Evolutionary conservation across 2,888 invertebrate genomes (phyloP).

Genomic region (Nemurella pictetii): DNA sequence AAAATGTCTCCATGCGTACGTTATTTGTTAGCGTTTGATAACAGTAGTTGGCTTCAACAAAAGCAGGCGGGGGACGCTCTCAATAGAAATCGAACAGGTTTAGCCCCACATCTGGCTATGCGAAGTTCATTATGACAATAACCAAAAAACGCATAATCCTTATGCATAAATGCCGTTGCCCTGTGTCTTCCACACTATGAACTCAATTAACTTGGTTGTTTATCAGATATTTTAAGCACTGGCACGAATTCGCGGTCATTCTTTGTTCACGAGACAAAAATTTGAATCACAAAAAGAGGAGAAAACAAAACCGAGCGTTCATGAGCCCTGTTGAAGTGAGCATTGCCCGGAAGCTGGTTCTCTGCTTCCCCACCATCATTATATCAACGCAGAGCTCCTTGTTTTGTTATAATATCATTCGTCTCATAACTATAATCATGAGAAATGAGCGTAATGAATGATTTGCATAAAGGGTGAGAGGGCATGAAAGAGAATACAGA

Average conservation of each 20-base stretch:
- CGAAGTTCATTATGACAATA: too few relatives aligned
- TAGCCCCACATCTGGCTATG: too few relatives aligned
- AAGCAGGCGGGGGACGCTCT: too few relatives aligned
- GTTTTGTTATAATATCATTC: slow-evolving; percentile 8
- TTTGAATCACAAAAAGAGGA: slow-evolving; percentile 36
- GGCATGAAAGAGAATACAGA: slow-evolving; percentile 18
- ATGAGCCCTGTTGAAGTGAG: slow-evolving; percentile 27
- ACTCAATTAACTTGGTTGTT: too few relatives aligned
- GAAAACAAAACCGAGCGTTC: not conserved
- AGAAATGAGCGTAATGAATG: slow-evolving; percentile 15
- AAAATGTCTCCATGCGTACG: too few relatives aligned
- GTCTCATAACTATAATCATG: slow-evolving; percentile 27
- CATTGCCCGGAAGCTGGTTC: slow-evolving; percentile 24
- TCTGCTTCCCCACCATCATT: not conserved
- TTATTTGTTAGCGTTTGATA: too few relatives aligned
- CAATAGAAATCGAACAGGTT: too few relatives aligned
- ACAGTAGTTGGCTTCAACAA: too few relatives aligned
- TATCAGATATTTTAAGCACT: not conserved
- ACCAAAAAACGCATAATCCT: too few relatives aligned
- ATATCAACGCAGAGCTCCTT: not conserved
- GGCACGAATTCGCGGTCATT: not conserved
- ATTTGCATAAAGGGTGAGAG: slow-evolving; percentile 25
- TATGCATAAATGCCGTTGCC: too few relatives aligned
- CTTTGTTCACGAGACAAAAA: slow-evolving; percentile 27
- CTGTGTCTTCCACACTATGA: too few relatives aligned